These are phyloP conservation scores for Condylostylus longicornis DNA, from an alignment of 1,140 invertebrate species.

Conservation along the genomic window DNA sequence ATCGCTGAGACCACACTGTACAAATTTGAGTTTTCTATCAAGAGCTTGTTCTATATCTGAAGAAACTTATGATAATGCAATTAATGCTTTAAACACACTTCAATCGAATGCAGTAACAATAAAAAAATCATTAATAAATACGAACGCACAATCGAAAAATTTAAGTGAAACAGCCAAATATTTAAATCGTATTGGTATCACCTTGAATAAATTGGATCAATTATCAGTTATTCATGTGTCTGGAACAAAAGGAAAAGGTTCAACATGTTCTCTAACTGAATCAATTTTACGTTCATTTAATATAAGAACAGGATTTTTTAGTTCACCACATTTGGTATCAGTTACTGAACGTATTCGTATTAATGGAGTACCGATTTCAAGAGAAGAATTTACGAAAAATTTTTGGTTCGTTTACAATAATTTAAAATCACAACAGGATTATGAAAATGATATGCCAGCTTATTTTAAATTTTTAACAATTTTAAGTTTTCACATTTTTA, in stretches of 20 bases:
- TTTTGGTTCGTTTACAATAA: conserved; percentile 72
- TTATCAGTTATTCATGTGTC: conserved; percentile 83
- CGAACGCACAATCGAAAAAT: conserved; percentile 19
- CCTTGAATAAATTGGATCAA: conserved; percentile 43
- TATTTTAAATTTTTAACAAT: conserved; percentile 94
- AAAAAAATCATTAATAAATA: conserved; percentile 33
- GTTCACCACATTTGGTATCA: conserved; percentile 86
- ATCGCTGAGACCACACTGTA: too few species aligned
- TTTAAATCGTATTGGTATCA: conserved; percentile 48
- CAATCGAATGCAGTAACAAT: conserved; percentile 53
- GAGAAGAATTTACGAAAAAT: conserved; percentile 56
- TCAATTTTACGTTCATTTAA: conserved; percentile 73
- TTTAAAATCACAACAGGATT: conserved; percentile 38
- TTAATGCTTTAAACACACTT: conserved; percentile 46
- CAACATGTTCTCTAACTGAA: conserved; percentile 87
- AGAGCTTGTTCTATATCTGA: too few species aligned
- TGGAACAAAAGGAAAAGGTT: conserved; percentile 93
- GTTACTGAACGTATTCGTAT: conserved; percentile 88
- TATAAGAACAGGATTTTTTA: conserved; percentile 85
- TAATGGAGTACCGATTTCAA: conserved; percentile 61
- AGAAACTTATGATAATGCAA: too few species aligned
- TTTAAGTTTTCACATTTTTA: conserved; percentile 79
- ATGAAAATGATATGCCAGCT: conserved; percentile 63
- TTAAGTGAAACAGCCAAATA: conserved; percentile 38
- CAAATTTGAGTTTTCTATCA: too few species aligned